A percentile compares a stretch with the other conserved stretches of the same genome.
Evolutionary conservation across 2,888 invertebrate species (phyloP).

Genomic region (Hirtodrosophila alboralis): DNA sequence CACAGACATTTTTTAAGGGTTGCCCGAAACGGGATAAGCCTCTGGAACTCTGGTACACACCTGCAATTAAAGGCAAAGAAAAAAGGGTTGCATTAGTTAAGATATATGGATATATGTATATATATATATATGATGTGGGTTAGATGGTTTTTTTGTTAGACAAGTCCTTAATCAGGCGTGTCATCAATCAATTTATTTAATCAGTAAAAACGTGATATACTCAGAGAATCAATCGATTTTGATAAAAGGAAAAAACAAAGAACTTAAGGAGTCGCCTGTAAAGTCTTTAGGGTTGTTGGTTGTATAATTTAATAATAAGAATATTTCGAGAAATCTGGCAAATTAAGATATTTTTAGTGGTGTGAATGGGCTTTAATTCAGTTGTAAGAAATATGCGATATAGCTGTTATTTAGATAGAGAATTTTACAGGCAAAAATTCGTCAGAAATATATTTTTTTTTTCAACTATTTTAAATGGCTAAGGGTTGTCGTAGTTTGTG

Average conservation of each 20-base stretch:
- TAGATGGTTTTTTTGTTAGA: slow-evolving; percentile 12
- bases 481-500: too few species aligned
- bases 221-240: slow-evolving; percentile 32
- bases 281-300: slow-evolving; percentile 10
- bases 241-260: slow-evolving; percentile 16
- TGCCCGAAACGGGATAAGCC: slow-evolving; percentile 42
- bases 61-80: slow-evolving; percentile 57
- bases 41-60: slow-evolving; percentile 54
- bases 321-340: too few species aligned
- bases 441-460: too few species aligned
- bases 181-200: slow-evolving; percentile 73
- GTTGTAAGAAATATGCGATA: too few species aligned
- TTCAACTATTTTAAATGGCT: too few species aligned
- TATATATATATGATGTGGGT: slow-evolving; percentile 13
- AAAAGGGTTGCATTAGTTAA: slow-evolving; percentile 67
- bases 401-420: too few species aligned
- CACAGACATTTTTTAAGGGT: slow-evolving; percentile 48
- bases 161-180: slow-evolving; percentile 65
- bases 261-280: too few species aligned
- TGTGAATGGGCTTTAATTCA: too few species aligned
- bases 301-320: too few species aligned
- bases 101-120: slow-evolving; percentile 41
- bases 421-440: too few species aligned
- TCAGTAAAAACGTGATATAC: slow-evolving; percentile 54
- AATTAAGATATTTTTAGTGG: too few species aligned